Conservation (phyloP, 2,888 invertebrate genomes). For the Teleogryllus oceanicus region DNA sequence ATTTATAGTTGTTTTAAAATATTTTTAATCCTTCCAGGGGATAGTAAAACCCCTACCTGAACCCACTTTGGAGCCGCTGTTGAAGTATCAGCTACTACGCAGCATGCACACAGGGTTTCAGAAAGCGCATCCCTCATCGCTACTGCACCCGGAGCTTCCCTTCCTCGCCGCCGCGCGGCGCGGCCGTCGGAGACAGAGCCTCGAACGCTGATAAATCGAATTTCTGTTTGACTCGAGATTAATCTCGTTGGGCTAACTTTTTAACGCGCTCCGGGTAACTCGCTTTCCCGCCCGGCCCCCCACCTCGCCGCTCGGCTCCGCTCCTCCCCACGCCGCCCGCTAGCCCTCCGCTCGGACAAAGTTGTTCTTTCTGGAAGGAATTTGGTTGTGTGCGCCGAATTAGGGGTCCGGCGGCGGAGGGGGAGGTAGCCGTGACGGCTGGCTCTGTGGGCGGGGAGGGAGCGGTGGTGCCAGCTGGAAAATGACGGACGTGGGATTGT, state of each 20-base stretch:
- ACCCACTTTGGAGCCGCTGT: too few species aligned
- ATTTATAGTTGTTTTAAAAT: too few species aligned
- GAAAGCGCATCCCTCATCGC: too few species aligned
- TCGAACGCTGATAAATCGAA: slow-evolving; percentile 9
- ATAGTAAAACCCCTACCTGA: too few species aligned
- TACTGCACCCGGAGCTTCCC: too few species aligned
- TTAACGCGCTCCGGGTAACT: slow-evolving; percentile 10
- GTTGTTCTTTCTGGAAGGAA: slow-evolving; percentile 18
- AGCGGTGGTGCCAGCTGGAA: too few species aligned
- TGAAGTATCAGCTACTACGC: too few species aligned
- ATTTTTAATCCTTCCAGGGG: too few species aligned
- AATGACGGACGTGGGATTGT: too few species aligned
- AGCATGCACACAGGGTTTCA: too few species aligned
- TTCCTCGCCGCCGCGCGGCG: not conserved
- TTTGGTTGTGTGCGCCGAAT: slow-evolving; percentile 21
- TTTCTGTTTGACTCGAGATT: slow-evolving; percentile 18
- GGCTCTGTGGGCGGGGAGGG: too few species aligned
- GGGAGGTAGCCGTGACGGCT: too few species aligned
- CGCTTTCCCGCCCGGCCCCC: not conserved
- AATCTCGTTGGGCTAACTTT: slow-evolving; percentile 10
- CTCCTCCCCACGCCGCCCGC: not conserved
- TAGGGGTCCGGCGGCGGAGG: not conserved
- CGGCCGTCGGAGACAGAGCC: not conserved
- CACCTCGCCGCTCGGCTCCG: not conserved
- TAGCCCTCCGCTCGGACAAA: not conserved